phyloP scores from a whole-genome alignment of 2,888 invertebrate genomes.

The Asteroscopus sphinx region DNA sequence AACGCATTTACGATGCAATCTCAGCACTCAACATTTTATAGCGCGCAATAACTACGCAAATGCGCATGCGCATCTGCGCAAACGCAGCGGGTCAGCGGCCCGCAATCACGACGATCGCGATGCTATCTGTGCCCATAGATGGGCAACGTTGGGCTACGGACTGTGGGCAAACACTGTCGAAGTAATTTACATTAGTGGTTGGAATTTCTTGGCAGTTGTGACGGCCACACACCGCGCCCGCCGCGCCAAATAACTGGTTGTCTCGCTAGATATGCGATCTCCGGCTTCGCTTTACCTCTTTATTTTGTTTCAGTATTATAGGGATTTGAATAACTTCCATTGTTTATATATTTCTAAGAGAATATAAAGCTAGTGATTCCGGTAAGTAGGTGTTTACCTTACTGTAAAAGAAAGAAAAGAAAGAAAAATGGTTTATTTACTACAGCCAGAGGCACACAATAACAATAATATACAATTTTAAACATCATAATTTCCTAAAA shows the following conservation, averaged over 20 bases:
- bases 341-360: slow-evolving; percentile 8
- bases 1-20: slow-evolving; percentile 49
- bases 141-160: slow-evolving; percentile 46
- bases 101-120: slow-evolving; percentile 56
- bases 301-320: slow-evolving; percentile 26
- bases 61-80: slow-evolving; percentile 32
- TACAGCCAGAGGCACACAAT: too few species aligned
- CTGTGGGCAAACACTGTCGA: slow-evolving; percentile 48
- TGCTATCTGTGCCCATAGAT: slow-evolving; percentile 56
- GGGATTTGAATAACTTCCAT: slow-evolving; percentile 25
- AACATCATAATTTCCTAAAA: too few species aligned
- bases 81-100: slow-evolving; percentile 48
- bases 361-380: background rate
- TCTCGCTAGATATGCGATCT: slow-evolving; percentile 32
- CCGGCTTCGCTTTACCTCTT: slow-evolving; percentile 24
- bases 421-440: too few species aligned
- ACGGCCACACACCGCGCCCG: slow-evolving; percentile 44
- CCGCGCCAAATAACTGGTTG: slow-evolving; percentile 35
- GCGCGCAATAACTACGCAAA: slow-evolving; percentile 37
- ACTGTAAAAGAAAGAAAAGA: too few species aligned
- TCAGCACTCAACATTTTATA: slow-evolving; percentile 39
- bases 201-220: slow-evolving; percentile 37
- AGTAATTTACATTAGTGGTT: slow-evolving; percentile 55
- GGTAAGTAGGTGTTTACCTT: too few species aligned
- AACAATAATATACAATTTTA: too few species aligned